A percentile compares a stretch with the other conserved stretches of the same genome.
Evolutionary conservation across 2,888 invertebrate genomes (phyloP).

Genomic region (Diplazon laetatorius): DNA sequence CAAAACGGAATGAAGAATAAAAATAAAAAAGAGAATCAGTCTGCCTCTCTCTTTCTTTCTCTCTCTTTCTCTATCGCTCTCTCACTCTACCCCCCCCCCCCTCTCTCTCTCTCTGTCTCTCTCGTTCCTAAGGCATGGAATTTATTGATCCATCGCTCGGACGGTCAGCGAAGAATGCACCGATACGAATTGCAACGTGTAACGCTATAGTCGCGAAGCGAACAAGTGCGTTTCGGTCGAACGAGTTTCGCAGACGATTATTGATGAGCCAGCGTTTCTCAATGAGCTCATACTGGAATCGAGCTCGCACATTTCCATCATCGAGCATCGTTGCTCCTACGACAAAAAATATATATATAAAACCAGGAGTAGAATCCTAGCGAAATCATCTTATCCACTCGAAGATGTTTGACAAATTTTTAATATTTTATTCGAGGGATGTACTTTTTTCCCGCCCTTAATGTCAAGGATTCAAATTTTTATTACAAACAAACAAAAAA

Average conservation of each 20-base stretch:
- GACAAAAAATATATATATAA: not conserved
- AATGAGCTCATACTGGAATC: not conserved
- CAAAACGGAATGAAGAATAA: not conserved
- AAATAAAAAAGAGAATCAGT: too few species aligned
- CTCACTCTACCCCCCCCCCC: too few species aligned
- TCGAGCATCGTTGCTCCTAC: not conserved
- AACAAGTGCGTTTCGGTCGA: conserved; percentile 22
- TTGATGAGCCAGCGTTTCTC: conserved; percentile 17
- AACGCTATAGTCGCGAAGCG: not conserved
- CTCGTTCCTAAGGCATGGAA: conserved; percentile 28
- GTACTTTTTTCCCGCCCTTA: too few species aligned
- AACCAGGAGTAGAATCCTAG: not conserved
- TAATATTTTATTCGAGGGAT: too few species aligned
- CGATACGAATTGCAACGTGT: not conserved
- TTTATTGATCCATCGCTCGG: conserved; percentile 47
- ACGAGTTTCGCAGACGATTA: conserved; percentile 26
- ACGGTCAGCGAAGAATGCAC: conserved; percentile 21
- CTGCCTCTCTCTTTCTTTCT: too few species aligned
- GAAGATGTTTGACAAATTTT: too few species aligned
- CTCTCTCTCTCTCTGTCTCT: too few species aligned
- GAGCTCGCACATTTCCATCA: conserved; percentile 21
- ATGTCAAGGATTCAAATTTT: not conserved
- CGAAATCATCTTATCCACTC: too few species aligned
- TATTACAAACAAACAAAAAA: not conserved
- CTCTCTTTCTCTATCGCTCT: too few species aligned